Evolutionary conservation across 2,797 vertebrate genomes (phyloP), one percentile per base, ranked within the genome.

Genomic region (Loriculus beryllinus): DNA sequence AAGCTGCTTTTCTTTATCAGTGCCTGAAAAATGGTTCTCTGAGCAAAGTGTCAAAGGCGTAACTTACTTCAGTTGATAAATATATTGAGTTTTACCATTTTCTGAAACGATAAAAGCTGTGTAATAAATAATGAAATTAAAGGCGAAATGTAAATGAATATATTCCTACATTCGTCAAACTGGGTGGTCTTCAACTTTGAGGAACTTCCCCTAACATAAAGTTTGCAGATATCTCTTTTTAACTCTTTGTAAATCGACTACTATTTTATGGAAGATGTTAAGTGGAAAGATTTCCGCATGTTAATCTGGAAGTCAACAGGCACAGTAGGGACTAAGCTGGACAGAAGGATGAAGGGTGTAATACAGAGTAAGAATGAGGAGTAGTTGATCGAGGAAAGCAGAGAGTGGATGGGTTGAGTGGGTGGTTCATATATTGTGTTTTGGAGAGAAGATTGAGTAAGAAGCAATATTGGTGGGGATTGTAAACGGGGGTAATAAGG

Each of bases 401-500:
- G 59, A 72, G 33, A 28, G 23, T 29, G 64, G 19, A 19, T 71
- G 57, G 15, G 21, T 68, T 52, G n/a, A 51, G 14, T 17, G 69
- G 29, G 21, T 65, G 8, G n/a, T 71, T 37, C 14, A 8, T 9
- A 2, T 65, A 5, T 31, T 82, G 45, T 57, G 3, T 43, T 90
- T 57, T 48, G 65, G 49, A 79, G 76, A 76, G 31, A 51, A 72
- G 29, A 7, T 1, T 35, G 29, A 71, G 20, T 29, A 26, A 2
- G 1, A 43, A 40, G 16, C 33, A 35, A 10, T 21, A 20, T 33
- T 85, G 48, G 5, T 83, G 12, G 67, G 43, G 12, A 26, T 54
- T 14, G 28, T 16, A 33, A 76, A 65, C 9, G 33, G 0, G 0
- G 0, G 7, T 76, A 48, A 45, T 72, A 35, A 68, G 47, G 40